Evolutionary conservation across 2,113 vertebrate genomes (phyloP).

Genomic region (Daboia siamensis): DNA sequence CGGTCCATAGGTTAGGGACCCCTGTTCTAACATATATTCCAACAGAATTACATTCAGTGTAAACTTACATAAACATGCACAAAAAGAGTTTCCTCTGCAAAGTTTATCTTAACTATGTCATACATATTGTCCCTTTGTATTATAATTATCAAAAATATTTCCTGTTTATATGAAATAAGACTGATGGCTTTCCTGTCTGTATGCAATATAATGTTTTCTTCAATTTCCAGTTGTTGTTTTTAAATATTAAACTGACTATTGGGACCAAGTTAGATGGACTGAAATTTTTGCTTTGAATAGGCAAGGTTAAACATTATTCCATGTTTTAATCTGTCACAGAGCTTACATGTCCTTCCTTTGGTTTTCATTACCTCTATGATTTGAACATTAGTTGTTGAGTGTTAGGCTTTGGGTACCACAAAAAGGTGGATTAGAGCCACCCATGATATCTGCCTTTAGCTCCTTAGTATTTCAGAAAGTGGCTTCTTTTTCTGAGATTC

Average conservation of each 20-base stretch:
- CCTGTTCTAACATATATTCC: not conserved
- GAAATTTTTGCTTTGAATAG: not conserved
- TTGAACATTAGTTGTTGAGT: not conserved
- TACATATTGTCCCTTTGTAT: not conserved
- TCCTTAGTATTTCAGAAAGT: not conserved
- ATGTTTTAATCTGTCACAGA: not conserved
- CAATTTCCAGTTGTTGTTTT: not conserved
- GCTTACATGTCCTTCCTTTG: not conserved
- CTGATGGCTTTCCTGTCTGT: not conserved
- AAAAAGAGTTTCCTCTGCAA: not conserved
- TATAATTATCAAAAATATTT: not conserved
- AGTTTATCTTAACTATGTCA: not conserved
- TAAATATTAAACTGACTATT: not conserved
- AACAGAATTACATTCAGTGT: not conserved
- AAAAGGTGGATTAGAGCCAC: not conserved
- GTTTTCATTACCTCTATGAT: not conserved
- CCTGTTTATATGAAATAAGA: not conserved
- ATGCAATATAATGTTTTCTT: not conserved
- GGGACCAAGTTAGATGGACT: not conserved
- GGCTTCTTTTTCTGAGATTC: not conserved
- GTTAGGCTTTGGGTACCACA: not conserved
- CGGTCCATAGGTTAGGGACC: too few relatives aligned
- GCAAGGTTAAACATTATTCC: not conserved
- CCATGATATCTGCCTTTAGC: not conserved
- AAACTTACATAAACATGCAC: not conserved